Base-by-base conservation (phyloP, 2,113 vertebrate genomes). In the Morone chrysops region DNA sequence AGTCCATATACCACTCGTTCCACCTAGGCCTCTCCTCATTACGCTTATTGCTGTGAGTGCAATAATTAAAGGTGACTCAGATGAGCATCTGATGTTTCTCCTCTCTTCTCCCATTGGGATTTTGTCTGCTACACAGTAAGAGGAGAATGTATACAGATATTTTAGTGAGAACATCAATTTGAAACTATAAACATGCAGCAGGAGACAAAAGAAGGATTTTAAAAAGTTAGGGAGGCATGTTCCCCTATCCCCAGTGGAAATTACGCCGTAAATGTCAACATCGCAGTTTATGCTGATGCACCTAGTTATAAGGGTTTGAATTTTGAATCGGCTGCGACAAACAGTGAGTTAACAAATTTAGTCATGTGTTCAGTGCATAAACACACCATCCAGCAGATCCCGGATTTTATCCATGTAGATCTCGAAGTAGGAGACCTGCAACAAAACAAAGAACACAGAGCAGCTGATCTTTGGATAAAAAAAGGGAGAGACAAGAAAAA, bases 401-500 rank as follows among this genome's bases (percentile, higher is more conserved):
- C 98, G 96, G 70, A 99, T 98, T 94, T 99, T 99, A 88, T 99
- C 98, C 97, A 99, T 95, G 89, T 99, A 99, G 93, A 99, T 99
- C 85, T 99, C 98, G 94, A 99, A 98, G 92, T 99, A 99, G 84
- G 98, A 99, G 57, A 98, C 98, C 98, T 99, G 85, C 45, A 85
- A 51, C 59, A 68, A 78, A 76, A 85, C 17, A 68, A 74, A 72
- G 75, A 45, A 17, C 18, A 81, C 10, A 4, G 3, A 5, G 47
- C 12, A 50, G 17, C 5, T 68, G 16, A 76, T 61, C 31, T 60
- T 77, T 75, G 18, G 9, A 20, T n/a, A 14, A 66, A 60, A 31
- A 70, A 48, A 1, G 4, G 1, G 16, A 25, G 22, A 61, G 0
- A 81, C 36, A 68, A 56, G 81, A 3, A 17, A 22, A 14, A 61